A percentile compares a stretch with the other conserved stretches of the same genome.
Evolutionary conservation across 2,888 invertebrate species (phyloP).

Genomic region (Anoncus sp.): DNA sequence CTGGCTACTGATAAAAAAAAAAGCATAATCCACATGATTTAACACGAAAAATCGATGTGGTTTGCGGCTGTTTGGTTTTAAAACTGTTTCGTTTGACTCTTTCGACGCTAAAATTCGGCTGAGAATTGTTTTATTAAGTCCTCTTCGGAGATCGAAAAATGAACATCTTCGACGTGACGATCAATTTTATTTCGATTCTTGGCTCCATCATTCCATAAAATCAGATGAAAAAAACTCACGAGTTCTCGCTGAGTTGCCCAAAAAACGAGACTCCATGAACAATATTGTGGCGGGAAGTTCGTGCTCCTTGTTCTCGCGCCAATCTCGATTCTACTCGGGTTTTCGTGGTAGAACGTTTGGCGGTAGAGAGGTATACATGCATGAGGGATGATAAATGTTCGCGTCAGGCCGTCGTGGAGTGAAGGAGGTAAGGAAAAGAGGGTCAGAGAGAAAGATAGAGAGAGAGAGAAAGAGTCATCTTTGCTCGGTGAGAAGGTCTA

Average conservation of each 20-base stretch:
- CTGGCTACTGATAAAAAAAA: not conserved
- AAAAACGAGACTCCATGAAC: slow-evolving; percentile 1
- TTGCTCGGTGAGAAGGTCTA: slow-evolving; percentile 51
- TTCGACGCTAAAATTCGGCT: too few species aligned
- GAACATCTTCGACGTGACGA: too few species aligned
- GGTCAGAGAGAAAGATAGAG: slow-evolving; percentile 18
- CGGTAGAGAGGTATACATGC: slow-evolving; percentile 74
- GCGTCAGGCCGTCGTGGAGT: slow-evolving; percentile 71
- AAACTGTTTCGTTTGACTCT: too few species aligned
- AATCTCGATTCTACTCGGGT: slow-evolving; percentile 72
- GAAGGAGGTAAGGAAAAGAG: slow-evolving; percentile 49
- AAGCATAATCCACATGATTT: not conserved
- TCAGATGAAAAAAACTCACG: not conserved
- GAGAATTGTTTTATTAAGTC: too few species aligned
- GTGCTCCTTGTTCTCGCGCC: slow-evolving; percentile 66
- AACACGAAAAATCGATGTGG: not conserved
- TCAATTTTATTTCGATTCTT: not conserved
- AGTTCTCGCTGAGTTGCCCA: not conserved
- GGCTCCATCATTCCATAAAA: not conserved
- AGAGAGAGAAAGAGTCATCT: slow-evolving; percentile 32
- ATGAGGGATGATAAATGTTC: slow-evolving; percentile 79
- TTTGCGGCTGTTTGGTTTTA: too few species aligned
- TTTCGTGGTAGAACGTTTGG: slow-evolving; percentile 77
- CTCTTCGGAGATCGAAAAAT: too few species aligned
- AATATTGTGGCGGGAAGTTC: not conserved